Conservation (phyloP, 1,140 invertebrate genomes). For the Bombus waltoni region DNA sequence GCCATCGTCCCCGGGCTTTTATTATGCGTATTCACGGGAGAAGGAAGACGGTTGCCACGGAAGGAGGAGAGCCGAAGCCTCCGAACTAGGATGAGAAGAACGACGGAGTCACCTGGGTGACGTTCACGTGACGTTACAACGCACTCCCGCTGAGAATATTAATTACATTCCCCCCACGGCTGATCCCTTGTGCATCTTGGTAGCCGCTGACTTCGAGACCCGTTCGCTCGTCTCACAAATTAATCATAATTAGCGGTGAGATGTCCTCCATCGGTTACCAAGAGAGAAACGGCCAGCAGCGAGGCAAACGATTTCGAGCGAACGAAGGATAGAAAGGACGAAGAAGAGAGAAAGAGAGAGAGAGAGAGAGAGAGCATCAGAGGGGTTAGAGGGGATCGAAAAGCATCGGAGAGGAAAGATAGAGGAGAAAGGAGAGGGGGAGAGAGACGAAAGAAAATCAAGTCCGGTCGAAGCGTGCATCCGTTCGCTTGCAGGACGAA, state of each 20-base stretch:
- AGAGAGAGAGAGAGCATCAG: slow-evolving; percentile 14
- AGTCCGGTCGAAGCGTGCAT: slow-evolving; percentile 66
- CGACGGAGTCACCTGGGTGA: slow-evolving; percentile 68
- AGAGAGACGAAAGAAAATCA: slow-evolving; percentile 66
- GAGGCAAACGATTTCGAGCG: slow-evolving; percentile 10
- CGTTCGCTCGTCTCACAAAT: slow-evolving; percentile 68
- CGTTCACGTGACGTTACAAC: slow-evolving; percentile 64
- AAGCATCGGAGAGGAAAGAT: neutral
- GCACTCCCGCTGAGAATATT: slow-evolving; percentile 73
- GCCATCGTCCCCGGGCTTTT: neutral
- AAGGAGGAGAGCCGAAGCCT: too few relatives aligned
- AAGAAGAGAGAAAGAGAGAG: neutral
- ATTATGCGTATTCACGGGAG: neutral
- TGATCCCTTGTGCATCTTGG: slow-evolving; percentile 47
- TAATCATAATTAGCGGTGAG: slow-evolving; percentile 76
- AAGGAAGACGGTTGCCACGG: neutral
- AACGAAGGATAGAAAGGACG: neutral
- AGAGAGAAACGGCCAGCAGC: neutral
- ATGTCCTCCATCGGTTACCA: slow-evolving; percentile 68
- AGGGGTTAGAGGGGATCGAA: neutral
- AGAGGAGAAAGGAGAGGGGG: neutral
- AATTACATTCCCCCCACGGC: slow-evolving; percentile 65
- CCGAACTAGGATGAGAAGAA: slow-evolving; percentile 44
- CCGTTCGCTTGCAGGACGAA: slow-evolving; percentile 41
- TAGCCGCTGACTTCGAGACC: slow-evolving; percentile 61